Conservation (phyloP, 2,113 vertebrate species). For the Mustelus asterias region DNA sequence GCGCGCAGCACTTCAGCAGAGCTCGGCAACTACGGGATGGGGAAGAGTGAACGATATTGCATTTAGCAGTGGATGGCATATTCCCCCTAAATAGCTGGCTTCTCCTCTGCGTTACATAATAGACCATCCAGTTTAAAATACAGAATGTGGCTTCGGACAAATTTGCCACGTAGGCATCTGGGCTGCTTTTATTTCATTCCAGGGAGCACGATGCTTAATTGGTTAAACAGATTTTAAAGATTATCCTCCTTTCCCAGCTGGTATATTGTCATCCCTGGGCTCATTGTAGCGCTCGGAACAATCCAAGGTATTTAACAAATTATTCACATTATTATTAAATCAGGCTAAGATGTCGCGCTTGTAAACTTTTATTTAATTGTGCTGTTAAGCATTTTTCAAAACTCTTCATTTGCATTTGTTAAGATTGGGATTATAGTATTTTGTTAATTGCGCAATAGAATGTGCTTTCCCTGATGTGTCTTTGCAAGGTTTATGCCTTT, state of each 20-base stretch:
- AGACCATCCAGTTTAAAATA: constrained; percentile 51
- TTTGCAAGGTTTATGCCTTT: constrained; percentile 91
- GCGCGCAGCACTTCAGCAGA: not conserved
- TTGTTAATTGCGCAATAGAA: constrained; percentile 98
- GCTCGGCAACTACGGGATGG: too few relatives aligned
- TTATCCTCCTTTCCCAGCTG: constrained; percentile 65
- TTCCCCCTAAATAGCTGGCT: not conserved
- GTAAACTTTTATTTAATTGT: constrained; percentile 98
- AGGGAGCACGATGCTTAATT: constrained; percentile 49
- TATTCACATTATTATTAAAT: constrained; percentile 80
- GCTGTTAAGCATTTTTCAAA: constrained; percentile 99
- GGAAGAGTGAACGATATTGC: not conserved
- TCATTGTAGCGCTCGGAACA: constrained; percentile 63
- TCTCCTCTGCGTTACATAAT: constrained; percentile 49
- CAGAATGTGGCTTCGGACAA: constrained; percentile 67
- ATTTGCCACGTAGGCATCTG: constrained; percentile 64
- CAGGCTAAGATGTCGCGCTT: constrained; percentile 77
- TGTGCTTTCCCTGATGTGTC: constrained; percentile 84
- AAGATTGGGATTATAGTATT: constrained; percentile 97
- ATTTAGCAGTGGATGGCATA: not conserved
- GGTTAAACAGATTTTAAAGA: constrained; percentile 80
- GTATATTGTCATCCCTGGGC: constrained; percentile 58
- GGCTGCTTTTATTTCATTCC: constrained; percentile 47
- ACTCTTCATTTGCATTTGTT: constrained; percentile 99
- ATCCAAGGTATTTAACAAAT: constrained; percentile 79